Conservation (phyloP, 1,140 invertebrate genomes). For the Drosophila equinoxialis region DNA sequence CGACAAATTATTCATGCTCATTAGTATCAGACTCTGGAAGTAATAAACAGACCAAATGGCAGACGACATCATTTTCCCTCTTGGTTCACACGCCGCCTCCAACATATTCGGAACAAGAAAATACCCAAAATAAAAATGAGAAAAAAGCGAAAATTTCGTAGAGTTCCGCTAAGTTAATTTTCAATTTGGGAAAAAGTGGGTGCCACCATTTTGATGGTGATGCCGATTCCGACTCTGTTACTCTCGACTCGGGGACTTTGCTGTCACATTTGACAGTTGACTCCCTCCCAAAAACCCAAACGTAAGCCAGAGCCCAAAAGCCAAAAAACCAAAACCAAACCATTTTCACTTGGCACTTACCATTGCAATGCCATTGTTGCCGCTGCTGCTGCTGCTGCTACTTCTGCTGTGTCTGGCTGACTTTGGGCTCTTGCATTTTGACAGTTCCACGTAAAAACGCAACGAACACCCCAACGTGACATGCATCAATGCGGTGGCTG, state of each 20-base stretch:
- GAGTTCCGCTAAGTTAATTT: constrained; percentile 81
- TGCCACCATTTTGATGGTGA: constrained; percentile 52
- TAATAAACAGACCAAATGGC: constrained; percentile 19
- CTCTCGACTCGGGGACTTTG: constrained; percentile 42
- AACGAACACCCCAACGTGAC: constrained; percentile 68
- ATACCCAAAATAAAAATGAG: constrained; percentile 29
- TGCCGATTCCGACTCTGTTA: constrained; percentile 23
- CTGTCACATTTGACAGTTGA: constrained; percentile 81
- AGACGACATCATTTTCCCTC: constrained; percentile 55
- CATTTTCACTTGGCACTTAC: constrained; percentile 79
- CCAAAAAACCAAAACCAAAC: constrained; percentile 30
- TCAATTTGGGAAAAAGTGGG: constrained; percentile 70
- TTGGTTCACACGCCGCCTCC: constrained; percentile 70
- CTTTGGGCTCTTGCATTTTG: constrained; percentile 71
- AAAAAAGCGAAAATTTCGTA: constrained; percentile 44
- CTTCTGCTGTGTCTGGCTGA: constrained; percentile 15
- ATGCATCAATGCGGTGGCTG: constrained; percentile 73
- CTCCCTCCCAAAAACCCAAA: constrained; percentile 40
- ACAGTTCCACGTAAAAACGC: constrained; percentile 78
- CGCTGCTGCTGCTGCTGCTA: constrained; percentile 9
- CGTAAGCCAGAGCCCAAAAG: neutral
- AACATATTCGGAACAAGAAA: constrained; percentile 19
- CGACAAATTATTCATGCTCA: constrained; percentile 70
- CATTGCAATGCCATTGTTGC: constrained; percentile 61
- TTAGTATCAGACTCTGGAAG: constrained; percentile 43